Evolutionary conservation across 2,113 vertebrate genomes (phyloP), one percentile per base, ranked within the genome.

Genomic region (Anarrhichthys ocellatus): DNA sequence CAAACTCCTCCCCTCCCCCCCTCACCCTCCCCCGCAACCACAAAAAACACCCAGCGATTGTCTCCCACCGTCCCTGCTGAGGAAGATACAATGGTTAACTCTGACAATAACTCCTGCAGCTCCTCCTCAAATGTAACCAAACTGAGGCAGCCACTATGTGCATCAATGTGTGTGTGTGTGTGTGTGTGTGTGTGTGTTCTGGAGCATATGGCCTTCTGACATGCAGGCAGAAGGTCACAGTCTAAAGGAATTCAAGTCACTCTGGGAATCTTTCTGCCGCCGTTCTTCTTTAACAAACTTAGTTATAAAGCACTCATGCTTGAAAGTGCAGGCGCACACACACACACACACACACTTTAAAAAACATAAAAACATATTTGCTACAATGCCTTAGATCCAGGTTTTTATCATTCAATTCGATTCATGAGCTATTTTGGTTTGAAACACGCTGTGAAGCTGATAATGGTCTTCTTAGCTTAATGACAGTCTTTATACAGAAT

Each of bases 201-300:
- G 74, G 29, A 88, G 87, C 92, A 92, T 91, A 92, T 93, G 94
- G 76, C 91, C 93, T 88, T 87, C 78, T 91, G 92, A 91, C 88
- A 84, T 56, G 63, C 73, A 62, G 80, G 46, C 77, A 65, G 76
- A 89, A 92, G 90, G 93, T 89, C 87, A 89, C 70, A 8, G 70
- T 58, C 81, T 85, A 14, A 87, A 94, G 88, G 92, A 94, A 94
- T 93, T 92, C 76, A 83, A 89, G 85, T 82, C 80, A 90, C 81
- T 91, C 90, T 92, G 87, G 88, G 84, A 92, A 92, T 91, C 76
- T 66, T 78, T 86, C 68, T 83, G 65, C 85, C 84, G 74, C 64
- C 52, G 3, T 74, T 73, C 72, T 75, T 79, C 69, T 63, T 76
- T 74, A 66, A 79, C 63, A 72, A 82, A 79, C 80, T 66, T 20